Evolutionary conservation across 30 jellyfish, hydroid and myxozoan genomes (phyloP).

Genomic region (Hydractinia symbiolongicarpus): DNA sequence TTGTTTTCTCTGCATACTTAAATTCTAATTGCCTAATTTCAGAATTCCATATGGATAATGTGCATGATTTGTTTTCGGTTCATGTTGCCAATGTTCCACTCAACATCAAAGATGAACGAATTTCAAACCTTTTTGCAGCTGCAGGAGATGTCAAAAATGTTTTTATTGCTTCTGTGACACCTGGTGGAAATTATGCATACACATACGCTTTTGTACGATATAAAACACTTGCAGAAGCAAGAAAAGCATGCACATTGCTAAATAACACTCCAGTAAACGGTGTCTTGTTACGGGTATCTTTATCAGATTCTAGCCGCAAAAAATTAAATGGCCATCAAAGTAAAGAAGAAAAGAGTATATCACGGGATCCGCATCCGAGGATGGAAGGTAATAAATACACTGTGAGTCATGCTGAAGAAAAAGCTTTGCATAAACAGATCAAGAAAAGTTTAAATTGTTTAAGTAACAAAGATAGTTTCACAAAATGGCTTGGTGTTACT

Average conservation of each 20-base stretch:
- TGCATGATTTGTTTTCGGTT: not conserved
- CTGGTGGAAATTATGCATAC: not conserved
- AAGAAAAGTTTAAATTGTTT: not conserved
- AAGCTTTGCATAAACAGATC: not conserved
- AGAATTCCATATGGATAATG: too few relatives aligned
- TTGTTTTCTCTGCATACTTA: too few relatives aligned
- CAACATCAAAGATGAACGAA: not conserved
- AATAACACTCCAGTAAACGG: not conserved
- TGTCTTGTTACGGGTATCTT: not conserved
- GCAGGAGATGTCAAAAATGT: slow-evolving; percentile 1
- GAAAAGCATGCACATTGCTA: slow-evolving; percentile 4
- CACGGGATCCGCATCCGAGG: not conserved
- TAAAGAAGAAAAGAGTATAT: not conserved
- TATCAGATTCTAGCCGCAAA: not conserved
- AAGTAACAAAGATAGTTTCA: not conserved
- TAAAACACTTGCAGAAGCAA: slow-evolving; percentile 1
- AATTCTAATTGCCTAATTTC: too few relatives aligned
- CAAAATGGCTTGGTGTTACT: slow-evolving; percentile 18
- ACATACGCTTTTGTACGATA: slow-evolving; percentile 14
- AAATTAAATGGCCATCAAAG: not conserved
- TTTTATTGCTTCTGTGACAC: not conserved
- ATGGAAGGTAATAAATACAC: not conserved
- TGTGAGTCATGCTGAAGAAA: not conserved
- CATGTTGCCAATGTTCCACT: not conserved
- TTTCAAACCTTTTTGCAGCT: not conserved